These are phyloP conservation scores for Scaptomyza parva DNA, from an alignment of 2,888 invertebrate species.

Conservation along the genomic window DNA sequence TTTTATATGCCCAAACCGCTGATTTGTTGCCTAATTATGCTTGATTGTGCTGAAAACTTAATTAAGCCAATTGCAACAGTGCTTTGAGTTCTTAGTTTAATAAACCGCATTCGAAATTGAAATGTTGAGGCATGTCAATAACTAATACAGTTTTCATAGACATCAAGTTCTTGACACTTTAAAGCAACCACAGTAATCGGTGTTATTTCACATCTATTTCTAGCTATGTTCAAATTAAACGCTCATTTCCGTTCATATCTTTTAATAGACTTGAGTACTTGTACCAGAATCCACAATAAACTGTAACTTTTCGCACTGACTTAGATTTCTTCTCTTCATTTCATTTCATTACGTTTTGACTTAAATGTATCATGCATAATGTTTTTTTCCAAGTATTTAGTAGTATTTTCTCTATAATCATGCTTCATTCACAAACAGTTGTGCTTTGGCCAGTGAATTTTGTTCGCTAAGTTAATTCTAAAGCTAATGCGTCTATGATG, in stretches of 20 bases:
- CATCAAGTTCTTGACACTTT: background rate
- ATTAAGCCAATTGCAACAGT: background rate
- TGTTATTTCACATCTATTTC: constrained; percentile 8
- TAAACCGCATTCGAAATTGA: background rate
- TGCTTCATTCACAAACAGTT: constrained; percentile 48
- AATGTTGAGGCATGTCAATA: background rate
- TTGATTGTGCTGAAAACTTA: background rate
- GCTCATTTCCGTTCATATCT: background rate
- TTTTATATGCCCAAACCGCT: background rate
- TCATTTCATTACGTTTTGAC: background rate
- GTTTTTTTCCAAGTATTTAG: background rate
- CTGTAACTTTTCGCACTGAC: too few relatives aligned
- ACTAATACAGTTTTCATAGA: background rate
- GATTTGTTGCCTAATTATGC: constrained; percentile 4
- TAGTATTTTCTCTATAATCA: constrained; percentile 1
- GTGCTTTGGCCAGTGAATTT: constrained; percentile 16
- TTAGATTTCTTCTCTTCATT: background rate
- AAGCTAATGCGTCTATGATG: constrained; percentile 41
- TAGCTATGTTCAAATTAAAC: background rate
- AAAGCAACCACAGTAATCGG: background rate
- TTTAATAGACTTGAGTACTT: background rate
- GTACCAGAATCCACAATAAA: too few relatives aligned
- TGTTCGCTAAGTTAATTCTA: constrained; percentile 21
- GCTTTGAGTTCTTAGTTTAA: background rate
- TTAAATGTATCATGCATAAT: background rate